Evolutionary conservation across 1,140 invertebrate genomes (phyloP).

Genomic region (Nasonia longicornis): DNA sequence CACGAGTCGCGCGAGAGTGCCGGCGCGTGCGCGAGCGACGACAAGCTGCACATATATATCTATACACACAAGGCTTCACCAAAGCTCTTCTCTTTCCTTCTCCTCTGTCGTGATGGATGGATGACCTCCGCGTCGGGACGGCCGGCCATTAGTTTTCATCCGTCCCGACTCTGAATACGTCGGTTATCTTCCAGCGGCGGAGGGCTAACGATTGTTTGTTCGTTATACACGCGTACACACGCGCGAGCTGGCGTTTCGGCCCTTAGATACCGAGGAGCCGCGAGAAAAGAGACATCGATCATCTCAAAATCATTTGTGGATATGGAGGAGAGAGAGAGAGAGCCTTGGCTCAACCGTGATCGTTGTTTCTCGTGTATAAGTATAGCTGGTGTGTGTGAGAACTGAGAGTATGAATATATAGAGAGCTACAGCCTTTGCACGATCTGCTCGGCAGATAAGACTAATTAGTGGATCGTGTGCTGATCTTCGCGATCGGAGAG

Average conservation of each 20-base stretch:
- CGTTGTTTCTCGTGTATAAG: background rate
- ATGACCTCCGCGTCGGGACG: slow-evolving; percentile 31
- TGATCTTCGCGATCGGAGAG: slow-evolving; percentile 4
- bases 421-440: background rate
- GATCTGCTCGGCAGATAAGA: slow-evolving; percentile 1
- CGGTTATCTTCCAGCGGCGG: background rate
- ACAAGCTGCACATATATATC: background rate
- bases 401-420: background rate
- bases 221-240: background rate
- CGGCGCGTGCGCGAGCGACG: background rate
- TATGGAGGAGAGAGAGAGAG: background rate
- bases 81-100: no score
- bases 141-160: slow-evolving; percentile 38
- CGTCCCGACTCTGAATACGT: background rate
- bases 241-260: background rate
- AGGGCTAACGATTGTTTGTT: slow-evolving; percentile 42
- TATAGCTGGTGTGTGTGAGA: no score
- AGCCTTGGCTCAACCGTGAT: no score
- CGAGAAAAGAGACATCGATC: slow-evolving; percentile 41
- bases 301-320: background rate
- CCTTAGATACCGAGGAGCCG: background rate
- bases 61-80: background rate
- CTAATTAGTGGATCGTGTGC: slow-evolving; percentile 40
- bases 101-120: slow-evolving; percentile 33
- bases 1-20: background rate